These are phyloP conservation scores for Lepus europaeus DNA, from an alignment of 2,113 vertebrate genomes.

Conservation along the genomic window DNA sequence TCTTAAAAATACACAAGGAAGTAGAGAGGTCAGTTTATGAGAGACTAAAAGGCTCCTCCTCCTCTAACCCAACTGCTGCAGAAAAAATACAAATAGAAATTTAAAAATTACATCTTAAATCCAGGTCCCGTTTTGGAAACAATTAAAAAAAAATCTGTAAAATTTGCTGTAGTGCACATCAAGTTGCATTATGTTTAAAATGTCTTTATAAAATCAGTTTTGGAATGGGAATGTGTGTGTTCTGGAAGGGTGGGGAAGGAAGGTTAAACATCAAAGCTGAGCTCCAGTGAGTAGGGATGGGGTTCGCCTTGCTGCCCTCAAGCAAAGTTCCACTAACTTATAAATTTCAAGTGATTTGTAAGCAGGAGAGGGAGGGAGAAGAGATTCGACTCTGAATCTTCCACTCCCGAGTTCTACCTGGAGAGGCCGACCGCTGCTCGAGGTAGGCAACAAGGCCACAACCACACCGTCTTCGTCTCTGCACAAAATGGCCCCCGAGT, in stretches of 20 bases:
- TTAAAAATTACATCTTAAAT: conserved; percentile 88
- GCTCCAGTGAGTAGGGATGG: conserved; percentile 88
- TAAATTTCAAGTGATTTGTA: conserved; percentile 75
- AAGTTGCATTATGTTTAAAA: conserved; percentile 85
- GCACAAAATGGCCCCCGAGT: conserved; percentile 86
- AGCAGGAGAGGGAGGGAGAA: conserved; percentile 65
- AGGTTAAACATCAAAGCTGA: conserved; percentile 86
- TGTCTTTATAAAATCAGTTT: conserved; percentile 84
- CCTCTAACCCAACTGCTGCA: conserved; percentile 88
- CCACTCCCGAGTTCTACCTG: conserved; percentile 47
- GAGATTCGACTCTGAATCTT: conserved; percentile 74
- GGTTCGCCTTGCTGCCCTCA: conserved; percentile 88
- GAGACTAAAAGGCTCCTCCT: conserved; percentile 85
- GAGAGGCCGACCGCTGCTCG: conserved; percentile 54
- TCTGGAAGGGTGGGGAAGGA: conserved; percentile 80
- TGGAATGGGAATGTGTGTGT: conserved; percentile 84
- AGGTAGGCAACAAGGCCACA: background rate
- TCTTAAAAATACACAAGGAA: conserved; percentile 86
- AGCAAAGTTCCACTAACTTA: conserved; percentile 81
- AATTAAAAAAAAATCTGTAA: conserved; percentile 83
- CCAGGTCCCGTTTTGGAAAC: conserved; percentile 82
- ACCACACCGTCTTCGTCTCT: conserved; percentile 63
- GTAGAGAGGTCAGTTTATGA: conserved; percentile 84
- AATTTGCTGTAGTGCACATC: conserved; percentile 81
- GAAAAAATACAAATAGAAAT: conserved; percentile 86